Conservation (phyloP, 2,797 vertebrate genomes). For the Bryconaethiops microstoma region DNA sequence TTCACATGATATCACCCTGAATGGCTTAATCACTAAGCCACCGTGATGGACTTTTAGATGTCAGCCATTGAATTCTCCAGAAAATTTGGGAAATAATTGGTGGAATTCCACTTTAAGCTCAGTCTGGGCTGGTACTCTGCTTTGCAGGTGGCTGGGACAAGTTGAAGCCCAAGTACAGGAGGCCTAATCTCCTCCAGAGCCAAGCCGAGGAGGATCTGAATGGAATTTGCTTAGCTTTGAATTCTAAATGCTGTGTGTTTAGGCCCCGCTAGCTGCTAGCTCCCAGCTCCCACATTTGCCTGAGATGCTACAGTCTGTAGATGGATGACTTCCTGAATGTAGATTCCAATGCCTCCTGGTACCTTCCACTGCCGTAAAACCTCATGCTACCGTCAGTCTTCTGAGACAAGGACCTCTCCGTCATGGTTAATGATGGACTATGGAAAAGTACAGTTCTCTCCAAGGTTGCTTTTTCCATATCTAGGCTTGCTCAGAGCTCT, state of each 20-base stretch:
- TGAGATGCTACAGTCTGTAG: conserved; percentile 14
- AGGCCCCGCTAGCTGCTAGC: conserved; percentile 19
- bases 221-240: conserved; percentile 51
- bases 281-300: not conserved
- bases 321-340: not conserved
- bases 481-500: not conserved
- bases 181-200: conserved; percentile 38
- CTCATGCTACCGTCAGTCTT: not conserved
- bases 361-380: conserved; percentile 2
- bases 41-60: not conserved
- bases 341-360: not conserved
- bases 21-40: too few relatives aligned
- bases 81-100: not conserved
- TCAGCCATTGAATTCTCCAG: not conserved
- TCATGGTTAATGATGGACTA: conserved; percentile 45
- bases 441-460: conserved; percentile 47
- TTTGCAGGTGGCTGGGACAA: conserved; percentile 40
- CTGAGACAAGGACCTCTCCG: conserved; percentile 14
- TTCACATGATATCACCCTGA: too few relatives aligned
- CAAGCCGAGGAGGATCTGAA: conserved; percentile 30
- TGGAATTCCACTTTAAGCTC: not conserved
- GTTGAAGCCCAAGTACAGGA: conserved; percentile 35
- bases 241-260: conserved; percentile 37
- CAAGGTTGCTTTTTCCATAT: conserved; percentile 29
- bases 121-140: conserved; percentile 2